Base-by-base conservation (phyloP, 2,888 invertebrate species). In the Ethmia dodecea region DNA sequence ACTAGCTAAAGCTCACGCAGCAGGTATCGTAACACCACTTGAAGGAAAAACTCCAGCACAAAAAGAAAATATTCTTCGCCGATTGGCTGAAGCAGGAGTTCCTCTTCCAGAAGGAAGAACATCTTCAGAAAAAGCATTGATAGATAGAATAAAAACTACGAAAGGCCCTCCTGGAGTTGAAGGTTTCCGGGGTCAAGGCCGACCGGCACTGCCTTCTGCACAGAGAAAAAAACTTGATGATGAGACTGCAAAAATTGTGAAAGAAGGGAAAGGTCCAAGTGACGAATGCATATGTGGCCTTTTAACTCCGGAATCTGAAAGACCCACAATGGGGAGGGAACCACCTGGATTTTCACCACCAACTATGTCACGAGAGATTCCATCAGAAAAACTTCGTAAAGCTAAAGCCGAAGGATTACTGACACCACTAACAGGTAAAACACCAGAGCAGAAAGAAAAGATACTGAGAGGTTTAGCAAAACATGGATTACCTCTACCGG, bases 201-300 rank as follows among this genome's bases (percentile, higher is more conserved):
- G 32, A 5, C 33, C 40, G 2, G 24, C 37, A 3, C 28, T 45
- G 16, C 29, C 39, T 15, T 27, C 37, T 10, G 28, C 35, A 20
- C 9, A 39, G 34, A 29, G 28, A 11, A 61, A 46, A 49, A 42
- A 37, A 33, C 34, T 59, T 18, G 53, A 59, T 26, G 20, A 35
- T 16, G 40, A 43, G 45, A 56, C 58, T 1, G 47, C 48, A 5
- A 60, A 55, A 42, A 32, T 41, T n/a, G 45, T 56, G 25, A 54
- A 51, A 41, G 59, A 60, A 46, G 50, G 47, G 3, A 54, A 52
- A 40, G 56, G 56, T 1, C 56, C 55, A 1, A 50, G 51, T 31
- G 58, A 60, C 31, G 55, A 60, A 43, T 60, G 60, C 37, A 58
- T 61, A 28, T 60, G 58, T 40, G 44, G 45, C 9, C 37, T 55